Evolutionary conservation across 2,113 vertebrate species (phyloP).

Genomic region (Indri indri): DNA sequence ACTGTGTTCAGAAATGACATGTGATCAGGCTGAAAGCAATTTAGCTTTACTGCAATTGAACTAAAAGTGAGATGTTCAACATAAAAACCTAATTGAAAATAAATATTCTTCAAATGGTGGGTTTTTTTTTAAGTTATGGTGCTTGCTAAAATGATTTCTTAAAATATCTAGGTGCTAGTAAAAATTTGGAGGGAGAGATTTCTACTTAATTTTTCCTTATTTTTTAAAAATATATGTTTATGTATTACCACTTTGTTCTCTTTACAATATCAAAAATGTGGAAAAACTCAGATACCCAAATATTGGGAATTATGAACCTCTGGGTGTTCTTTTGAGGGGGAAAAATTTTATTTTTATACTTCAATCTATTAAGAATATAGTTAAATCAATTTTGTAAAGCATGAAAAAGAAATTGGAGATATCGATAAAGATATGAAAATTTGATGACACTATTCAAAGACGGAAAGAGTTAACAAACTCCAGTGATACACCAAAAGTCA

Average conservation of each 20-base stretch:
- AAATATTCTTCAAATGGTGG: background rate
- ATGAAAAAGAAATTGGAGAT: background rate
- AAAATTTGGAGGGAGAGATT: background rate
- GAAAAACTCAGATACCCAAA: background rate
- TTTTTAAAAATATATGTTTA: background rate
- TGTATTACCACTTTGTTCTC: background rate
- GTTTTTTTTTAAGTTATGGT: background rate
- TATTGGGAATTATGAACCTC: background rate
- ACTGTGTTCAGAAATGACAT: background rate
- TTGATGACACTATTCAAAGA: background rate
- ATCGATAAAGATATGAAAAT: background rate
- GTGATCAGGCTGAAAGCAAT: conserved; percentile 36
- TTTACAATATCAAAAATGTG: background rate
- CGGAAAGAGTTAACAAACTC: background rate
- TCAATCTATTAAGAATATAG: background rate
- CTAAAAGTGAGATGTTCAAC: background rate
- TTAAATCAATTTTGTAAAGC: background rate
- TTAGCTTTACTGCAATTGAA: background rate
- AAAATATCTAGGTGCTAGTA: background rate
- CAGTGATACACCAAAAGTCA: background rate
- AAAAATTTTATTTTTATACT: background rate
- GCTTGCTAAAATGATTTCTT: background rate
- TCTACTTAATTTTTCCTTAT: background rate
- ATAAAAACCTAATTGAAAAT: conserved; percentile 34
- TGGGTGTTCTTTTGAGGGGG: background rate